Percentiles rank a stretch among this genome's conserved stretches.
phyloP scores from a whole-genome alignment of 1,140 invertebrate species.

The Pomacea maculata region DNA sequence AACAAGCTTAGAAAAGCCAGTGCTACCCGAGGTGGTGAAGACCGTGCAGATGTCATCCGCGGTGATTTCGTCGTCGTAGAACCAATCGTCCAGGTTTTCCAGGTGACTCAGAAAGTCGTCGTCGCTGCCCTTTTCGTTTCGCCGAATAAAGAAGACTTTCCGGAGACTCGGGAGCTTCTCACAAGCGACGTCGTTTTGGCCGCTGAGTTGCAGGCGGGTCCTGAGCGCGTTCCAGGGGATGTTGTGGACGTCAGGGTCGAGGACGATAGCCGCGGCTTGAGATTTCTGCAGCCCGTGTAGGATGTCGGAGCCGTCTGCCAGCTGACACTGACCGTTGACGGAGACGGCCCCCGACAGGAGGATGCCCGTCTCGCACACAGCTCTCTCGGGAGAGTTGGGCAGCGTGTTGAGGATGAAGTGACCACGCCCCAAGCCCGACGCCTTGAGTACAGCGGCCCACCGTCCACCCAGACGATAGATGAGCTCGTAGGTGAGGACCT shows the following conservation, averaged over 20 bases:
- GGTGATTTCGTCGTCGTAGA: background rate
- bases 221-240: conserved; percentile 11
- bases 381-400: conserved; percentile 16
- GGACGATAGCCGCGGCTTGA: background rate
- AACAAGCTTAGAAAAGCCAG: conserved; percentile 17
- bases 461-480: conserved; percentile 4
- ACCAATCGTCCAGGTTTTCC: background rate
- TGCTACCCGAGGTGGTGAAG: conserved; percentile 14
- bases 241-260: conserved; percentile 10
- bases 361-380: conserved; percentile 2
- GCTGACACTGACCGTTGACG: conserved; percentile 13
- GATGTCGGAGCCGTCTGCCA: conserved; percentile 14
- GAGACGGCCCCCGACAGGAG: conserved; percentile 7
- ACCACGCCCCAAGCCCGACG: background rate
- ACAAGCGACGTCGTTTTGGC: background rate
- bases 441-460: conserved; percentile 6
- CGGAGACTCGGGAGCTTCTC: background rate
- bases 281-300: background rate
- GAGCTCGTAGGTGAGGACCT: background rate
- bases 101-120: conserved; percentile 2
- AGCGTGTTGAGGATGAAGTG: conserved; percentile 4
- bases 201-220: background rate
- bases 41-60: background rate
- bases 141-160: conserved; percentile 2
- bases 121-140: background rate